These are phyloP conservation scores for Drosophila fungiperda DNA, from an alignment of 2,888 invertebrate species.

Conservation along the genomic window DNA sequence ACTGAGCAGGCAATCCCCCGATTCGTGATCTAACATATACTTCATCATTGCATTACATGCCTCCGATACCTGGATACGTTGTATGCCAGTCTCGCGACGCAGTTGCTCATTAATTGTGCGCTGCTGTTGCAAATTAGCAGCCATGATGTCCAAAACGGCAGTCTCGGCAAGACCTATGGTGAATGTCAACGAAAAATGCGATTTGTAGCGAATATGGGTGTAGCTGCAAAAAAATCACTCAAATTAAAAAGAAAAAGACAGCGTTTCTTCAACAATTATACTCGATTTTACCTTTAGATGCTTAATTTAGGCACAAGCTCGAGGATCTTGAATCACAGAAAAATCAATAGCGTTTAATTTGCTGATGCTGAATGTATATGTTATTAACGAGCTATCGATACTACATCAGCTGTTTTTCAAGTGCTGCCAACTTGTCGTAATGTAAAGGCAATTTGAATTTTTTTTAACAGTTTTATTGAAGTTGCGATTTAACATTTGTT, in stretches of 20 bases:
- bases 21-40: constrained; percentile 95
- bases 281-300: constrained; percentile 41
- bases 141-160: constrained; percentile 96
- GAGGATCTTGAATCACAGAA: constrained; percentile 35
- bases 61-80: constrained; percentile 90
- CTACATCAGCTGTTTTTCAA: constrained; percentile 15
- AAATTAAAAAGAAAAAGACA: background rate
- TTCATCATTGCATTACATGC: constrained; percentile 97
- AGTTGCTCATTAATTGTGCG: constrained; percentile 95
- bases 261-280: background rate
- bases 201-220: constrained; percentile 31
- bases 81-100: constrained; percentile 94
- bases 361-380: background rate
- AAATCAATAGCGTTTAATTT: constrained; percentile 55
- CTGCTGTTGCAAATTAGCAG: constrained; percentile 97
- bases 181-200: constrained; percentile 42
- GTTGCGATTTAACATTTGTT: constrained; percentile 39
- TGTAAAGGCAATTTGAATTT: constrained; percentile 11
- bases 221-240: constrained; percentile 26
- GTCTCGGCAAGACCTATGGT: constrained; percentile 88
- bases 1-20: constrained; percentile 96
- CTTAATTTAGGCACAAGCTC: constrained; percentile 25
- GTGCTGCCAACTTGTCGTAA: constrained; percentile 32
- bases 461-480: constrained; percentile 42
- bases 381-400: constrained; percentile 33